Evolutionary conservation across 2,113 vertebrate genomes (phyloP), one percentile per base, ranked within the genome.

Genomic region (Clupea harengus): DNA sequence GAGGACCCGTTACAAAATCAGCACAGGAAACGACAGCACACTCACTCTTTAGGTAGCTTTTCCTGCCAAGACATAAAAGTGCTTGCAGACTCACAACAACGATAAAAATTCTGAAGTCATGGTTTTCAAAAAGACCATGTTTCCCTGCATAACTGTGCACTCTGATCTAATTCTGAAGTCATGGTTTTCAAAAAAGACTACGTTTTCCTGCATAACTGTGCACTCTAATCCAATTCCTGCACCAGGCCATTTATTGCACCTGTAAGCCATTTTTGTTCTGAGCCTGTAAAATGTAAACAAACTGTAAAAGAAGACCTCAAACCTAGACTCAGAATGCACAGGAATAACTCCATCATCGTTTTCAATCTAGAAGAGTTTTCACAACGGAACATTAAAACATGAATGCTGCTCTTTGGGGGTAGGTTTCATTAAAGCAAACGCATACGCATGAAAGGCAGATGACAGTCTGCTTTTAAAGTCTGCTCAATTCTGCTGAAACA

Each of bases 331-430:
- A 60, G 22, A 22, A 22, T 54, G 52, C 52, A 60, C 54, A 60
- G 18, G 18, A 60, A 6, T 4, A 39, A 39, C 39, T 20, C 18
- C 72, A 78, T 78, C 15, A 15, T 39, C 1, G 28, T 78, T 78
- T 72, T 72, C 28, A 72, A 72, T 32, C 72, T 32, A 78, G 25
- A 78, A 78, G 13, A 28, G 39, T 75, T 32, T 75, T 75, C 15
- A 39, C 4, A 39, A 39, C 72, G 28, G 28, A 25, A 10, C 72
- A 78, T 13, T 28, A 28, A 28, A 78, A 15, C 72, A 15, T 28
- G 15, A 78, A 78, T 32, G 72, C 28, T 5, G 32, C 72, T 78
- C 72, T 78, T 78, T 78, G 72, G 72, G 72, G 13, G 72, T 78
- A 13, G 11, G 28, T 78, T 60, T 60, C 20, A 60, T 22, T 20